A percentile compares a stretch with the other conserved stretches of the same genome.
phyloP scores from a whole-genome alignment of 30 jellyfish, hydroid and myxozoan genomes.

The Aurelia aurita region DNA sequence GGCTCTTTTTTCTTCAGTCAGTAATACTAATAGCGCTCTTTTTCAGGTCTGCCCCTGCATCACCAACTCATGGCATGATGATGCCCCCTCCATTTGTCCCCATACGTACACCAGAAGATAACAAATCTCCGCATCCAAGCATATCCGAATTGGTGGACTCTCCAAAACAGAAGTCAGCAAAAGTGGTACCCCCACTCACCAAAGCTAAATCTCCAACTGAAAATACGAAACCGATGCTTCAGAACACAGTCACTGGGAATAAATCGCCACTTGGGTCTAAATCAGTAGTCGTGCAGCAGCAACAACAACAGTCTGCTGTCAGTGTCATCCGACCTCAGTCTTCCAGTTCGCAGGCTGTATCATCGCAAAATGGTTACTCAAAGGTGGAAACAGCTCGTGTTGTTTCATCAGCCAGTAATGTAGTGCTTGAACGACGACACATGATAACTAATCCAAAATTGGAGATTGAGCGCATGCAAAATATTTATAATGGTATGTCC shows the following conservation, averaged over 20 bases:
- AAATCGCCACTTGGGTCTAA: constrained; percentile 40
- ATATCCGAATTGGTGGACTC: constrained; percentile 21
- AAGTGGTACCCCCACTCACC: constrained; percentile 40
- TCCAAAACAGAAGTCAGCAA: constrained; percentile 51
- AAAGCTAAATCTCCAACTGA: constrained; percentile 62
- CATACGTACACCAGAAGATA: constrained; percentile 65
- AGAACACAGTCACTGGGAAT: constrained; percentile 15
- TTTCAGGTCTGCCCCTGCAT: constrained; percentile 98
- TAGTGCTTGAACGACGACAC: constrained; percentile 50
- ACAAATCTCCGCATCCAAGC: constrained; percentile 46
- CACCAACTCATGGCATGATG: constrained; percentile 99
- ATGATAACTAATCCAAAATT: constrained; percentile 53
- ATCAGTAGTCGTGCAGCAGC: constrained; percentile 38
- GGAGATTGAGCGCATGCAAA: constrained; percentile 67
- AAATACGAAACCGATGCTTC: constrained; percentile 19
- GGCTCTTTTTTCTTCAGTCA: no score
- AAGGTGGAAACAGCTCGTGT: constrained; percentile 36
- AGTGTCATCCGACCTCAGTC: constrained; percentile 81
- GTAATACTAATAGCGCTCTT: no score
- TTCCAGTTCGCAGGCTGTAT: constrained; percentile 16
- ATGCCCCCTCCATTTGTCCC: constrained; percentile 97
- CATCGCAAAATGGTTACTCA: constrained; percentile 65
- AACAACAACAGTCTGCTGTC: constrained; percentile 52
- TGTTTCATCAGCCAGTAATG: constrained; percentile 1
- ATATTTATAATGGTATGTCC: constrained; percentile 56